Percentiles rank a stretch among this genome's conserved stretches.
phyloP scores from a whole-genome alignment of 2,797 vertebrate species.

The Ptychadena robeensis region DNA sequence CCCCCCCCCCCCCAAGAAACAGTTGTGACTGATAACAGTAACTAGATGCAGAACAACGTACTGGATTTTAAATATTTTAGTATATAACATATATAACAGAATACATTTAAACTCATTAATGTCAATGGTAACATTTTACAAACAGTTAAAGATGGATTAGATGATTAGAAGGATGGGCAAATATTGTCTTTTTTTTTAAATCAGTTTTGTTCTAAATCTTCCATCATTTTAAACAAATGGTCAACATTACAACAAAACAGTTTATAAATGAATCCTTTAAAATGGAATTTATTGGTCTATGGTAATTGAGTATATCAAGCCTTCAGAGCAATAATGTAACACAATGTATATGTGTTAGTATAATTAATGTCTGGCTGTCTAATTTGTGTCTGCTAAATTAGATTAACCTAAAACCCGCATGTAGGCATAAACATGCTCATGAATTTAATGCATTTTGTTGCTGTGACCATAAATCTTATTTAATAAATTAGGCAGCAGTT shows the following conservation, averaged over 20 bases:
- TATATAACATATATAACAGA: too few relatives aligned
- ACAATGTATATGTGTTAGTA: neutral
- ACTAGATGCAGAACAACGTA: too few relatives aligned
- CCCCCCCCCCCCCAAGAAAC: too few relatives aligned
- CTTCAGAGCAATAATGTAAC: neutral
- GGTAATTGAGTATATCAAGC: neutral
- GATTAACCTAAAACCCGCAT: neutral
- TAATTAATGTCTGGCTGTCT: neutral
- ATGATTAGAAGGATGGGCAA: neutral
- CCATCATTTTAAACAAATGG: neutral
- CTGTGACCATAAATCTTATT: neutral
- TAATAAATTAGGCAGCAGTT: neutral
- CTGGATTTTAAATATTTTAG: too few relatives aligned
- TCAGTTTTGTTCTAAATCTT: neutral
- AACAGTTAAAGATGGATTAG: neutral
- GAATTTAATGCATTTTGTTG: neutral
- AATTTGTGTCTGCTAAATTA: neutral
- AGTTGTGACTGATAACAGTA: too few relatives aligned
- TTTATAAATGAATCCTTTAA: neutral
- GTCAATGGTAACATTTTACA: too few relatives aligned
- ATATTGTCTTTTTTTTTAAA: neutral
- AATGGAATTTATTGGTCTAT: neutral
- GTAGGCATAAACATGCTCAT: neutral
- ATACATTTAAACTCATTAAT: too few relatives aligned
- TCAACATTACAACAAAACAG: neutral